Base-by-base conservation (phyloP, 2,113 vertebrate species). In the Porphyrio hochstetteri region DNA sequence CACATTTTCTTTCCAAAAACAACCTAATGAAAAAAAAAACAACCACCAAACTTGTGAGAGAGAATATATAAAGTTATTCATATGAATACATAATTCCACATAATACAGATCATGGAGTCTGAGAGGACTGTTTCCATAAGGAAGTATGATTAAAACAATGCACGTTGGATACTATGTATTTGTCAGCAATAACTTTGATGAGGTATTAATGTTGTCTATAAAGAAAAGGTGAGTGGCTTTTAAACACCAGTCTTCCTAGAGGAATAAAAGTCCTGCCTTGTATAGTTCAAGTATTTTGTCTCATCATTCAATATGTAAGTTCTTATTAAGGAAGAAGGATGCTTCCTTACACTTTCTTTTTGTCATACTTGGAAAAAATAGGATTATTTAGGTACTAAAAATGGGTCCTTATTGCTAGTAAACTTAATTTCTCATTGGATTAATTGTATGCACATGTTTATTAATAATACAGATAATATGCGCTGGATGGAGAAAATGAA, bases 191-290 rank as follows among this genome's bases (percentile, higher is more conserved):
- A 59, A 13, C 40, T 93, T 61, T 76, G 16, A 75, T 67, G 29
- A 82, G 61, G 63, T 90, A 74, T 63, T 91, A 82, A 63, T 63
- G 23, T 86, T 87, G 11, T 92, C 40, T 71, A 19, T 69, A 55
- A 92, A 86, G 48, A 57, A 81, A 90, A 92, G 16, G 56, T 93
- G 65, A 77, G 21, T 40, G 74, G n/a, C 67, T 78, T 92, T 92
- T 88, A 20, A 63, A 88, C 15, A 8, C 14, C 29, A 40, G 3
- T 85, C 90, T 92, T 91, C 69, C 18, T 72, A n/a, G 44, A 90
- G 52, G 76, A 95, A n/a, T 53, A 70, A 42, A 93, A 91, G 19
- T 60, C 50, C 8, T 82, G 28, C 28, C 38, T 82, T 90, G 82
- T 29, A 56, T 59, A n/a, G 7, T 79, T 86, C 48, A 60, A 86